Base-by-base conservation (phyloP, 2,797 vertebrate species). In the Knipowitschia caucasica region DNA sequence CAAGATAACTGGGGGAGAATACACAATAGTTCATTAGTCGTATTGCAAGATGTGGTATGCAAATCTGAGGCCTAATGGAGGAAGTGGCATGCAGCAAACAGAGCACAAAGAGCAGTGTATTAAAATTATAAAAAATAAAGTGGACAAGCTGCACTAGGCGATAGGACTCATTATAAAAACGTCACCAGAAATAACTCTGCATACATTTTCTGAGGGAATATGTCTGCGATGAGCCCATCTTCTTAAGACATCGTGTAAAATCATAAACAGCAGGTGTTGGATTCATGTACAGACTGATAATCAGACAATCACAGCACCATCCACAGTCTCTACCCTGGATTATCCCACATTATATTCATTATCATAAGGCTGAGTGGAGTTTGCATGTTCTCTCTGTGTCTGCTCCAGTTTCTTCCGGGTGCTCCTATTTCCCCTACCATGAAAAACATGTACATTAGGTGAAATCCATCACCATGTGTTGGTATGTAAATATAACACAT, bases 221-320 rank as follows among this genome's bases (percentile, higher is more conserved):
- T 40, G 77, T 69, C 69, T 43, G 44, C 71, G 77, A 56, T 75
- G 64, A 79, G 64, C 61, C 55, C 59, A 57, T 54, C 60, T 75
- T 49, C 44, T 49, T 18, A 61, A 70, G 64, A 75, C 58, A 63
- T 36, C 34, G 47, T 4, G 5, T 72, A 62, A 74, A 80, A 73
- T 50, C 67, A 17, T 56, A 54, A 64, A 56, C 67, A 40, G 17
- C 27, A 23, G 51, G n/a, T n/a, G n/a, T n/a, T n/a, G n/a, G n/a
- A n/a, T n/a, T n/a, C n/a, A n/a, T n/a, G n/a, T n/a, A n/a, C n/a
- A n/a, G n/a, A n/a, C n/a, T n/a, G n/a, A n/a, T n/a, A n/a, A n/a
- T n/a, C n/a, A n/a, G n/a, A n/a, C n/a, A n/a, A n/a, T n/a, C n/a
- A n/a, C n/a, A n/a, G n/a, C n/a, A n/a, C n/a, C n/a, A n/a, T n/a